These are phyloP conservation scores for Ooceraea biroi DNA, from an alignment of 1,140 invertebrate species.

Conservation along the genomic window DNA sequence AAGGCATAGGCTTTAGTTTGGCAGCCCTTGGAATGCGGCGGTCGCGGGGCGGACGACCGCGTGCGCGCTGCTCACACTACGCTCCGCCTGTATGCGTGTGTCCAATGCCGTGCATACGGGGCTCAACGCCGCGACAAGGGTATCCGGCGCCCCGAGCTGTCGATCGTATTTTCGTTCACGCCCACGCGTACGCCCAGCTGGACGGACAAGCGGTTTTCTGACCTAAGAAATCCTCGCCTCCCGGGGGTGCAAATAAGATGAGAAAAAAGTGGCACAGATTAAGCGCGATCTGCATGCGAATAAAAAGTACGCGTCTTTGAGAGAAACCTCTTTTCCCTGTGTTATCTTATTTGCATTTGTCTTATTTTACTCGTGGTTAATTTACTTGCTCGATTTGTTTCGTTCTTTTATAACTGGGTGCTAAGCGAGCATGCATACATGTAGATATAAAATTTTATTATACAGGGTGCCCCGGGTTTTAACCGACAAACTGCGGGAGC, in stretches of 20 bases:
- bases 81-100: slow-evolving; percentile 46
- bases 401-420: too few relatives aligned
- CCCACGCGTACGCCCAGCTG: slow-evolving; percentile 40
- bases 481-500: too few relatives aligned
- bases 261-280: background rate
- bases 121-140: slow-evolving; percentile 57
- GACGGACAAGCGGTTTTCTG: slow-evolving; percentile 30
- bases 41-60: slow-evolving; percentile 73
- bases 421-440: too few relatives aligned
- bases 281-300: too few relatives aligned
- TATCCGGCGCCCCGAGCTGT: slow-evolving; percentile 58
- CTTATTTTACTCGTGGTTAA: too few relatives aligned
- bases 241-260: background rate
- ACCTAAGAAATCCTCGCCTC: background rate
- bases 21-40: slow-evolving; percentile 82
- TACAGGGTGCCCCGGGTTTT: too few relatives aligned
- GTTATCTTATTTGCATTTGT: too few relatives aligned
- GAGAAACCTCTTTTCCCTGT: too few relatives aligned
- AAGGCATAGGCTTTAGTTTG: slow-evolving; percentile 81
- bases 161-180: slow-evolving; percentile 58
- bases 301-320: too few relatives aligned
- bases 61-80: slow-evolving; percentile 66
- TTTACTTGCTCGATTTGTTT: too few relatives aligned
- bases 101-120: slow-evolving; percentile 37
- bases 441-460: too few relatives aligned